Evolutionary conservation across 1,140 invertebrate genomes (phyloP), one percentile per base, ranked within the genome.

Genomic region (Pomacea maculata): DNA sequence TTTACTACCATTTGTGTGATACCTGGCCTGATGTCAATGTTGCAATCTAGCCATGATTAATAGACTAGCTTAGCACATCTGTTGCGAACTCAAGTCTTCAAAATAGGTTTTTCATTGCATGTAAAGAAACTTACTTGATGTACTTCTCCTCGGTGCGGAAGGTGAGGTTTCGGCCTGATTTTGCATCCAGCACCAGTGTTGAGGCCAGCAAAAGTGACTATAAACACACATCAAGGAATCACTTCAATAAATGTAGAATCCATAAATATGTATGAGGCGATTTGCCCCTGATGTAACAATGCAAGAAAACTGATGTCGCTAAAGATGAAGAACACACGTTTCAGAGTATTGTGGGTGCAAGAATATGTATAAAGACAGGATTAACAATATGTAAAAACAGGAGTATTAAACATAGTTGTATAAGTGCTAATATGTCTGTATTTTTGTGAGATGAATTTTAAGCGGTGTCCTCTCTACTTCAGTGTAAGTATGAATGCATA

Each of bases 171-270:
- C 89, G 85, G 7, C 92, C 91, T 81, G 85, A 80, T 82, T 89
- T 89, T 12, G 92, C 92, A 89, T 92, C 92, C 81, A 87, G 80
- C 21, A 93, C 89, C 45, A 92, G 84, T 61, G 91, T 90, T 34
- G 91, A 84, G 68, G 91, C 91, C 64, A 93, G 80, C 19, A 90
- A 71, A 21, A 92, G 83, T 82, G 90, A 80, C 91, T 92, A 82
- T 29, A 86, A 79, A 34, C 17, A 83, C 63, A 80, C 76, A 25
- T 15, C 29, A 17, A 54, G 6, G 25, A 15, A 11, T 12, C 5
- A 34, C 11, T 10, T 52, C n/a, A n/a, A 19, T 65, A 65, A 19
- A n/a, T 65, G n/a, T 17, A 19, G n/a, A 65, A 65, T 65, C 64
- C 64, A 65, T n/a, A 65, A 65, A 65, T 25, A 25, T 25, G 17